These are phyloP conservation scores for Stegastes partitus DNA, from an alignment of 2,113 vertebrate species.

Conservation along the genomic window DNA sequence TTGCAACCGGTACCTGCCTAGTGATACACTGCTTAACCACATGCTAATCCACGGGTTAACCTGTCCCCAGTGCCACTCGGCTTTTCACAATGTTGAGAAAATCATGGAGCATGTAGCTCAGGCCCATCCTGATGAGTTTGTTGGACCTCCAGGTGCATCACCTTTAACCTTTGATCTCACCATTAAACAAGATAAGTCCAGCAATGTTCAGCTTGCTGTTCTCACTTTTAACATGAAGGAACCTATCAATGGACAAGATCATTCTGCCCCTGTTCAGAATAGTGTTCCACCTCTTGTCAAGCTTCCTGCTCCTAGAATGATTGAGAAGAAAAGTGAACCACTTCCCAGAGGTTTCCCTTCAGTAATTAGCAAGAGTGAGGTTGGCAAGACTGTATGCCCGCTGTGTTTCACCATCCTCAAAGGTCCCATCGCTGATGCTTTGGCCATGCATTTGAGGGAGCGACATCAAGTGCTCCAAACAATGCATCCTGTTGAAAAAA, in stretches of 20 bases:
- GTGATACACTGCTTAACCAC: conserved; percentile 96
- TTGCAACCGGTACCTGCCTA: conserved; percentile 97
- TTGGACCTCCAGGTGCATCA: conserved; percentile 91
- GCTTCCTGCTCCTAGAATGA: conserved; percentile 85
- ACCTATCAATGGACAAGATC: conserved; percentile 85
- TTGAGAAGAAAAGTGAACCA: conserved; percentile 85
- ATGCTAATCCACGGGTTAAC: conserved; percentile 98
- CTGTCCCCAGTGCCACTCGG: conserved; percentile 95
- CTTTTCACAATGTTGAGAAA: conserved; percentile 97
- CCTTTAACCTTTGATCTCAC: conserved; percentile 97
- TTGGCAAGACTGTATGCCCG: conserved; percentile 95
- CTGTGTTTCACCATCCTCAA: conserved; percentile 97
- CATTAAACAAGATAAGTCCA: conserved; percentile 93
- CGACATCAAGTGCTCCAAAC: conserved; percentile 97
- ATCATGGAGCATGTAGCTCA: conserved; percentile 92
- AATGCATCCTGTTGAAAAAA: conserved; percentile 97
- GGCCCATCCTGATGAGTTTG: conserved; percentile 91
- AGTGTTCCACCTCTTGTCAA: conserved; percentile 77
- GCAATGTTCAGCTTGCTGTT: conserved; percentile 94
- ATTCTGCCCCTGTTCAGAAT: conserved; percentile 87
- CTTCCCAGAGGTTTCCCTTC: conserved; percentile 86
- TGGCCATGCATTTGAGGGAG: conserved; percentile 94
- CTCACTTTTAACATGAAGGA: conserved; percentile 97
- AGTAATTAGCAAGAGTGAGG: conserved; percentile 89
- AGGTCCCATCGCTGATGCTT: conserved; percentile 93